Percentiles rank a stretch among this genome's conserved stretches.
Conservation (phyloP, 2,113 vertebrate genomes). For the Myodes glareolus region DNA sequence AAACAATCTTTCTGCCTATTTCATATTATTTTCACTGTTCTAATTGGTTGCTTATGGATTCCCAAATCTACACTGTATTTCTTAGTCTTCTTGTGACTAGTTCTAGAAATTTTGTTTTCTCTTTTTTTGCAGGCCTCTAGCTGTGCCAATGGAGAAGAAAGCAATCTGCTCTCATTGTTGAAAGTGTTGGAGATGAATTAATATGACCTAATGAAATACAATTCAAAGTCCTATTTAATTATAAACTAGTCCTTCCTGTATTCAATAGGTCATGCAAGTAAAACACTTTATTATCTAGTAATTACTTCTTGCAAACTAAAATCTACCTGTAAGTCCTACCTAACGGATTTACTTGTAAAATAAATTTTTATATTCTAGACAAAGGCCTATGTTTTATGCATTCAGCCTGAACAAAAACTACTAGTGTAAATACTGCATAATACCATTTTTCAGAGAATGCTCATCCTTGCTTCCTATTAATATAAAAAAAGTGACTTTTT, state of each 20-base stretch:
- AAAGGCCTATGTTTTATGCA: neutral
- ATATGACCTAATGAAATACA: slow-evolving; percentile 43
- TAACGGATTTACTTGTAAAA: slow-evolving; percentile 40
- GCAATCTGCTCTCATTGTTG: slow-evolving; percentile 35
- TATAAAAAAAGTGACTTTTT: slow-evolving; percentile 16
- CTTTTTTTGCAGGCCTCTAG: neutral
- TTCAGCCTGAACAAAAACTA: slow-evolving; percentile 43
- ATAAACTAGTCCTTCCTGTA: slow-evolving; percentile 35
- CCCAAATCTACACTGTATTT: neutral
- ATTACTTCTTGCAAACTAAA: slow-evolving; percentile 40
- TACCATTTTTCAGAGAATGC: slow-evolving; percentile 7
- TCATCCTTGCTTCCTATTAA: slow-evolving; percentile 32
- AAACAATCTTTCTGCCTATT: neutral
- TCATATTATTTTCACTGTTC: slow-evolving; percentile 35
- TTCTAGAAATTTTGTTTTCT: neutral
- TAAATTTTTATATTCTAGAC: slow-evolving; percentile 31
- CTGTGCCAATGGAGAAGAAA: slow-evolving; percentile 39
- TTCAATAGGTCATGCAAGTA: neutral
- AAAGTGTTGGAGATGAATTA: slow-evolving; percentile 32
- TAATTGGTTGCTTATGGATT: slow-evolving; percentile 47
- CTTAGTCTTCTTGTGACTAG: neutral
- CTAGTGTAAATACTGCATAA: neutral
- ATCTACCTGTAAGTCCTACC: slow-evolving; percentile 23
- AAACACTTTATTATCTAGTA: slow-evolving; percentile 22
- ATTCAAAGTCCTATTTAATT: slow-evolving; percentile 40